Base-by-base conservation (phyloP, 2,888 invertebrate genomes). In the Metacarcinus magister region DNA sequence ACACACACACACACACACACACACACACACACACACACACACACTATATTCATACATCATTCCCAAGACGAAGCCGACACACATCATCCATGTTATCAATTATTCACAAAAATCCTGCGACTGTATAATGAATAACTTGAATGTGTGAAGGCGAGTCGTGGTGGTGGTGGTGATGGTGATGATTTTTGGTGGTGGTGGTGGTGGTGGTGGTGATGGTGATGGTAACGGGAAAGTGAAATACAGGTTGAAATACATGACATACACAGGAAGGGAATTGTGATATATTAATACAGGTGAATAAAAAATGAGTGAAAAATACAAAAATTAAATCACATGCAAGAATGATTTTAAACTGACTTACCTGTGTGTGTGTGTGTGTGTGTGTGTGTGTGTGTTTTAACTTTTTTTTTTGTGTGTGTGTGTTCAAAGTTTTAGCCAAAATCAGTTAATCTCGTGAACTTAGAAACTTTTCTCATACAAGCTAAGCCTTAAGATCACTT, bases 371-470 rank as follows among this genome's bases (percentile, higher is more conserved):
- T 92, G 92, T 48, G 54, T 92, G 92, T 92, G 92, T 92, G 92
- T 92, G 92, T 92, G 92, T 92, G 92, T 92, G 92, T 92, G 54
- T 92, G 92, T 92, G 92, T 92, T 92, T n/a, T 92, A 39, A 10
- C 10, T 92, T 92, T 44, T 92, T 44, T 92, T 44, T 92, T 44
- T 89, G 89, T 89, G 92, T 92, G 92, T 92, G 46, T 92, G 92
- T 48, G 92, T 48, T 93, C 46, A 54, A 39, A 54, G n/a, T 44
- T 54, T 28, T 28, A 60, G 23, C 32, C 28, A 48, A 54, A 60
- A 54, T 54, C 8, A 13, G 46, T n/a, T 44, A 39, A 93, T 93
- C 44, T 54, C 32, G n/a, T 8, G 32, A 16, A 0, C 44, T 93
- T 23, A n/a, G n/a, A n/a, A 46, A 54, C 39, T 46, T 93, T 46